phyloP scores from a whole-genome alignment of 1,140 invertebrate species.

The Branchinecta lynchi region DNA sequence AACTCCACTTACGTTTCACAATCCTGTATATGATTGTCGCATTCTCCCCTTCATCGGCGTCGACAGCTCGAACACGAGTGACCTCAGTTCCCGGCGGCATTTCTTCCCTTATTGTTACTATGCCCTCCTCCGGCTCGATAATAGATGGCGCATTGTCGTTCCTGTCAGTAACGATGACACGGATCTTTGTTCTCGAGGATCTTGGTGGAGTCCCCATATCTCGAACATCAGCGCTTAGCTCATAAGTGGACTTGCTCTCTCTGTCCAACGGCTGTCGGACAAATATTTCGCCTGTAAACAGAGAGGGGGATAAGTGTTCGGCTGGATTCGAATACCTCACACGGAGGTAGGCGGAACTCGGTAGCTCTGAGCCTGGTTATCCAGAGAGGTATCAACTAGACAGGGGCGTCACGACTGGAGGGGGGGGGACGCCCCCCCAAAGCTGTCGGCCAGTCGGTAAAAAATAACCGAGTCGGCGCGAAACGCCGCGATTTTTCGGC shows the following conservation, averaged over 20 bases:
- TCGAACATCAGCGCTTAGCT: constrained; percentile 62
- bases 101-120: constrained; percentile 71
- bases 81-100: constrained; percentile 70
- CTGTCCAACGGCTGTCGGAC: constrained; percentile 66
- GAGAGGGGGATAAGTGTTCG: background rate
- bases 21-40: constrained; percentile 58
- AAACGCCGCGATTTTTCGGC: too few relatives aligned
- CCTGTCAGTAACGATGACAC: constrained; percentile 58
- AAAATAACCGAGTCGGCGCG: too few relatives aligned
- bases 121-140: constrained; percentile 67
- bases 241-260: constrained; percentile 57
- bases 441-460: too few relatives aligned
- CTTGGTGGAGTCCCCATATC: constrained; percentile 63
- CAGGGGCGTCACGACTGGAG: too few relatives aligned
- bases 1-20: background rate
- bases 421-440: too few relatives aligned
- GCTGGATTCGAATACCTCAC: background rate
- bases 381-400: too few relatives aligned
- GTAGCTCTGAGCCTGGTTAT: too few relatives aligned
- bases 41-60: constrained; percentile 73
- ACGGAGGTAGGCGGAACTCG: background rate
- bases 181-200: constrained; percentile 51
- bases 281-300: constrained; percentile 57
- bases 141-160: constrained; percentile 84
- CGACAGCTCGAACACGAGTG: constrained; percentile 62